phyloP scores from a whole-genome alignment of 53 echinoderm and acorn worm genomes.

The Actinopyga echinites region DNA sequence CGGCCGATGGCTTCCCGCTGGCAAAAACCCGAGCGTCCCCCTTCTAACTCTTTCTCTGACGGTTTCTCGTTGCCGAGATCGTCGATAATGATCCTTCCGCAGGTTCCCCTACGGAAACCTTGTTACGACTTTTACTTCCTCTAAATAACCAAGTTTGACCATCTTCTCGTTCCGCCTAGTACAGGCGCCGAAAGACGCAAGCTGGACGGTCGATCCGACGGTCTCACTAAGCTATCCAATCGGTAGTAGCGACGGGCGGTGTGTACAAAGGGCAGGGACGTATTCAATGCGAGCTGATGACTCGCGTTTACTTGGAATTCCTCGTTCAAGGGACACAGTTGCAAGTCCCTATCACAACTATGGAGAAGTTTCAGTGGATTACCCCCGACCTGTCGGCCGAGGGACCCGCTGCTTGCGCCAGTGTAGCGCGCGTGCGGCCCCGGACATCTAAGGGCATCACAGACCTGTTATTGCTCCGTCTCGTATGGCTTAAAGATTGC shows the following conservation, averaged over 20 bases:
- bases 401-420: constrained; percentile 70
- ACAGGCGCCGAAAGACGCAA: constrained; percentile 25
- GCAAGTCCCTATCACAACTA: constrained; percentile 40
- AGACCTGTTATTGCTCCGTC: constrained; percentile 94
- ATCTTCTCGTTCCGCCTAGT: constrained; percentile 52
- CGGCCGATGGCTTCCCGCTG: too few species aligned
- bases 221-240: constrained; percentile 78
- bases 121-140: constrained; percentile 50
- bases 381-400: constrained; percentile 54
- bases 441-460: constrained; percentile 85
- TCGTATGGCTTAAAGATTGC: constrained; percentile 86
- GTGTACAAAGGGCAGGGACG: too few species aligned
- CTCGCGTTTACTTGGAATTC: constrained; percentile 63
- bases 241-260: constrained; percentile 92
- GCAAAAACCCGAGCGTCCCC: too few species aligned
- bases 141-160: constrained; percentile 80
- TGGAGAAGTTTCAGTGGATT: constrained; percentile 39
- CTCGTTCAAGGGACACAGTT: constrained; percentile 56
- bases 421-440: constrained; percentile 88
- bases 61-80: neutral
- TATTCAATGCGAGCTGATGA: too few species aligned
- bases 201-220: constrained; percentile 53
- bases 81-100: constrained; percentile 52
- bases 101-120: constrained; percentile 50
- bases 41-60: too few species aligned